Evolutionary conservation across 2,888 invertebrate species (phyloP).

Genomic region (Dexiosoma caninum): DNA sequence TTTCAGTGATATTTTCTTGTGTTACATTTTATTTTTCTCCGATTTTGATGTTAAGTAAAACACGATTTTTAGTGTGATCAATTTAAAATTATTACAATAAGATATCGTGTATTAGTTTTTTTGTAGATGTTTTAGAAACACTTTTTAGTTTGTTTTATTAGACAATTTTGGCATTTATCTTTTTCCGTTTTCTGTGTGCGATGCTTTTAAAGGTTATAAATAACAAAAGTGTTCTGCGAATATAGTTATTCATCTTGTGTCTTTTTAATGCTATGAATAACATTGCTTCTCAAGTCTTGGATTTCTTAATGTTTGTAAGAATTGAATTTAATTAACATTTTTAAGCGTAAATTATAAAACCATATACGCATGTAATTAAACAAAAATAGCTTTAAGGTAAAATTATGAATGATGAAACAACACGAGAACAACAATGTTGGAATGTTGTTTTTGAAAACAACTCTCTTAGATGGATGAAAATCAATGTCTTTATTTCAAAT

Average conservation of each 20-base stretch:
- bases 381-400: not conserved
- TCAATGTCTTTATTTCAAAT: not conserved
- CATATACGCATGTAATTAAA: conserved; percentile 65
- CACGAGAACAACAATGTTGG: not conserved
- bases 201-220: conserved; percentile 34
- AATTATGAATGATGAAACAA: not conserved
- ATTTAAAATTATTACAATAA: conserved; percentile 46
- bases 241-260: not conserved
- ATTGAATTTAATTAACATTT: conserved; percentile 72
- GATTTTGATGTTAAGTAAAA: conserved; percentile 40
- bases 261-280: conserved; percentile 21
- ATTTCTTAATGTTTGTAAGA: conserved; percentile 29
- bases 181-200: conserved; percentile 54
- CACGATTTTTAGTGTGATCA: conserved; percentile 43
- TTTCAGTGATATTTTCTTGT: conserved; percentile 57
- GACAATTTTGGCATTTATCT: conserved; percentile 59
- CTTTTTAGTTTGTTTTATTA: conserved; percentile 42
- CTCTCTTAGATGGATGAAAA: not conserved
- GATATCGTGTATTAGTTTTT: conserved; percentile 41
- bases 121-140: conserved; percentile 54
- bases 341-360: conserved; percentile 69
- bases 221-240: conserved; percentile 37
- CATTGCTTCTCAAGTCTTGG: conserved; percentile 39
- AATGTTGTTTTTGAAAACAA: conserved; percentile 47
- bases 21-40: conserved; percentile 26